Conservation (phyloP, 2,888 invertebrate species). For the Rhagonycha fulva region DNA sequence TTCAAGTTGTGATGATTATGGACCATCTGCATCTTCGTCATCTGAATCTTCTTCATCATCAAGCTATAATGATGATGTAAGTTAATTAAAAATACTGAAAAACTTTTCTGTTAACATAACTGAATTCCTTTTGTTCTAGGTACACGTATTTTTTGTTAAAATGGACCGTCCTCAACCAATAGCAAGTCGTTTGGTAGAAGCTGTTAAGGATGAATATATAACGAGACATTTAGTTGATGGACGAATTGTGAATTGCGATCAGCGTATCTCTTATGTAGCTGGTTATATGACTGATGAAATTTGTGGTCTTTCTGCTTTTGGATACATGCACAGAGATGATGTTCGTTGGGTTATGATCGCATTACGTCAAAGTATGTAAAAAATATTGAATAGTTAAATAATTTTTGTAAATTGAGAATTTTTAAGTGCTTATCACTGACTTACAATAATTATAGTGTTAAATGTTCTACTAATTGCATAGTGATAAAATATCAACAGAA, state of each 20-base stretch:
- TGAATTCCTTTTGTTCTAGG: conserved; percentile 45
- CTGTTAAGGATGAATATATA: conserved; percentile 82
- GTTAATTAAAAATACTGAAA: background rate
- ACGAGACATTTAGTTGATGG: conserved; percentile 90
- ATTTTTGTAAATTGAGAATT: background rate
- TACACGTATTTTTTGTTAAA: conserved; percentile 75
- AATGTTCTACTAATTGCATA: conserved; percentile 62
- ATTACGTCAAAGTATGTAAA: conserved; percentile 76
- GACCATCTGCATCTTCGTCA: conserved; percentile 19
- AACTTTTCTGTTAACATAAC: no score
- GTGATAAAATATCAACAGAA: no score
- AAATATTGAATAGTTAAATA: background rate
- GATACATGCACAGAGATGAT: conserved; percentile 89
- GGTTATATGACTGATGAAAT: conserved; percentile 91
- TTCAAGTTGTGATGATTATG: conserved; percentile 8
- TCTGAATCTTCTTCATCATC: conserved; percentile 23
- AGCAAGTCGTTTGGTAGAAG: conserved; percentile 67
- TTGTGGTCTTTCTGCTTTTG: conserved; percentile 84
- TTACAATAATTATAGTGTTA: no score
- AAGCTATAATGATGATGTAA: background rate
- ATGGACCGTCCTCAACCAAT: conserved; percentile 72
- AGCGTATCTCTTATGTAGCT: conserved; percentile 84
- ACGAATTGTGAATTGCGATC: conserved; percentile 87
- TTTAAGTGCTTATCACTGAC: no score
- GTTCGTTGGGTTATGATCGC: conserved; percentile 88